Conservation (phyloP, 2,888 invertebrate genomes). For the Mythimna pallens region DNA sequence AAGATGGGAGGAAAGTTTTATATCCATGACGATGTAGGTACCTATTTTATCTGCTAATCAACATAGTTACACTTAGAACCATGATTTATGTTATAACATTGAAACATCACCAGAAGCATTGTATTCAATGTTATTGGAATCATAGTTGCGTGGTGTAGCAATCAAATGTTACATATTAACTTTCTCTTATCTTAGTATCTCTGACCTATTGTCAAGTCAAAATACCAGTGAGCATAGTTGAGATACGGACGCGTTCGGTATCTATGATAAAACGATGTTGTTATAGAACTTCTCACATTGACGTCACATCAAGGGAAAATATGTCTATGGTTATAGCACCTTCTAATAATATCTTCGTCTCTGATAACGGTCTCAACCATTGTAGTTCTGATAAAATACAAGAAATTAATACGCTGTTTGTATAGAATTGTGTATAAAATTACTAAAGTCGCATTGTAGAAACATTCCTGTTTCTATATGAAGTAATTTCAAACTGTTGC, state of each 20-base stretch:
- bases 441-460: no score
- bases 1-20: conserved; percentile 18
- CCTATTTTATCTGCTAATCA: conserved; percentile 29
- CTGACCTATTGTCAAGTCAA: conserved; percentile 50
- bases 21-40: background rate
- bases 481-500: conserved; percentile 18
- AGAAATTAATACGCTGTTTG: background rate
- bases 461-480: background rate
- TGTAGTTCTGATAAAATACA: background rate
- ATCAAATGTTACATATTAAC: conserved; percentile 54
- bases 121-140: conserved; percentile 33
- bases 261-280: conserved; percentile 15
- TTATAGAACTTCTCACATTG: conserved; percentile 20
- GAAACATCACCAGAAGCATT: conserved; percentile 33
- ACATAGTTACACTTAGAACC: conserved; percentile 10
- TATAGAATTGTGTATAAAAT: no score
- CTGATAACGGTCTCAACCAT: background rate
- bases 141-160: conserved; percentile 36
- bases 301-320: background rate
- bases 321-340: background rate
- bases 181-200: conserved; percentile 56
- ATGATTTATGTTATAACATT: conserved; percentile 40
- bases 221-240: conserved; percentile 37
- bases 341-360: background rate
- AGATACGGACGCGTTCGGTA: conserved; percentile 15